Evolutionary conservation across 2,113 vertebrate species (phyloP), one percentile per base, ranked within the genome.

Genomic region (Procavia capensis): DNA sequence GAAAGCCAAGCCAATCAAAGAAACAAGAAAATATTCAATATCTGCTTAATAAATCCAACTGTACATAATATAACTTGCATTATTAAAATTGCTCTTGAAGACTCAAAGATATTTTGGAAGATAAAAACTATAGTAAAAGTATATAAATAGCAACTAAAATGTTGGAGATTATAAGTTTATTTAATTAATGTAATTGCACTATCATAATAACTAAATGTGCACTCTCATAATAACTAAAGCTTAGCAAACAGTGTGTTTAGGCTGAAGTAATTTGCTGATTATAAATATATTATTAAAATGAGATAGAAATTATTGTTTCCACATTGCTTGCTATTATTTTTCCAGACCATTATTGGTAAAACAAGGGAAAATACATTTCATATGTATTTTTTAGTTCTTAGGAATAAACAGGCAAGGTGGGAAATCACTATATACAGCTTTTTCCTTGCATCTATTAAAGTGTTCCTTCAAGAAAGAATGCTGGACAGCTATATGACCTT

Each of bases 131-230:
- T 9, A 24, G 13, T 88, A 19, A 89, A 68, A 85, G 76, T 85
- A 79, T 17, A 85, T 90, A 97, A 93, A 68, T 14, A 90, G 45
- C 19, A 95, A 50, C 64, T 74, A 94, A 95, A 93, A 91, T 83
- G 24, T 45, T 88, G 9, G 88, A 83, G 41, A 88, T 88, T 92
- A 70, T 90, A 78, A 45, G 24, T 84, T 94, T 89, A 93, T 90
- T 82, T 96, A 94, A 88, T 76, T 95, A 54, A 79, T 95, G 0
- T 4, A 93, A 95, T 95, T 90, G 14, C 80, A 87, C 2, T 88
- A 11, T 64, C 83, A 91, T 72, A 72, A 83, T 72, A 64, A 88
- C 25, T 66, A 50, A 50, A 50, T 50, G 47, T 50, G 11, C 80
- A 87, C 2, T 88, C 9, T 64, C 83, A 91, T 72, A 72, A 83